These are phyloP conservation scores for Latrodectus elegans DNA, from an alignment of 2,888 invertebrate species.

Conservation along the genomic window DNA sequence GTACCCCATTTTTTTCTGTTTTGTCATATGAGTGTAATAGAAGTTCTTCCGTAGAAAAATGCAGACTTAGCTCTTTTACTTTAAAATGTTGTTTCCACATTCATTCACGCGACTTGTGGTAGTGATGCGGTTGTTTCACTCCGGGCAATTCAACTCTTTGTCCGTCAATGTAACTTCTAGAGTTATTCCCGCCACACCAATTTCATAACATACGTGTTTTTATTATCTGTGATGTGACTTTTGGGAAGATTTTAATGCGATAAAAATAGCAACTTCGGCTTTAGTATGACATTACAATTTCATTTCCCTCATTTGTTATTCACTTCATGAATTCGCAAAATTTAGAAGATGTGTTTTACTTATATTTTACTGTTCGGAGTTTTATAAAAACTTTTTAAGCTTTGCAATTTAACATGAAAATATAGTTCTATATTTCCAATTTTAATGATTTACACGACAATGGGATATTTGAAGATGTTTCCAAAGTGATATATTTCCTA, in stretches of 20 bases:
- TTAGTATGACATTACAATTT: too few relatives aligned
- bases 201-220: not conserved
- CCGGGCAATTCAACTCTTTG: not conserved
- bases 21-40: slow-evolving; percentile 44
- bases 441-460: too few relatives aligned
- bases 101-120: slow-evolving; percentile 18
- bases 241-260: not conserved
- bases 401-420: too few relatives aligned
- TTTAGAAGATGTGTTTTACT: too few relatives aligned
- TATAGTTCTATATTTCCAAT: too few relatives aligned
- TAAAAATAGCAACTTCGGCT: not conserved
- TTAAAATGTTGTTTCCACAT: slow-evolving; percentile 59
- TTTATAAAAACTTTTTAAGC: too few relatives aligned
- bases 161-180: slow-evolving; percentile 42
- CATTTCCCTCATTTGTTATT: too few relatives aligned
- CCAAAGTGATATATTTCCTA: too few relatives aligned
- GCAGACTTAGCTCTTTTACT: slow-evolving; percentile 64
- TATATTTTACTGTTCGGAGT: too few relatives aligned
- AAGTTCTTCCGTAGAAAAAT: slow-evolving; percentile 48
- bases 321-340: too few relatives aligned
- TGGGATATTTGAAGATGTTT: too few relatives aligned
- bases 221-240: not conserved
- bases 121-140: not conserved
- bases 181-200: not conserved
- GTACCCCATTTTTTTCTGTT: slow-evolving; percentile 3